Evolutionary conservation across 2,888 invertebrate genomes (phyloP).

Genomic region (Pristionchus exspectatus): DNA sequence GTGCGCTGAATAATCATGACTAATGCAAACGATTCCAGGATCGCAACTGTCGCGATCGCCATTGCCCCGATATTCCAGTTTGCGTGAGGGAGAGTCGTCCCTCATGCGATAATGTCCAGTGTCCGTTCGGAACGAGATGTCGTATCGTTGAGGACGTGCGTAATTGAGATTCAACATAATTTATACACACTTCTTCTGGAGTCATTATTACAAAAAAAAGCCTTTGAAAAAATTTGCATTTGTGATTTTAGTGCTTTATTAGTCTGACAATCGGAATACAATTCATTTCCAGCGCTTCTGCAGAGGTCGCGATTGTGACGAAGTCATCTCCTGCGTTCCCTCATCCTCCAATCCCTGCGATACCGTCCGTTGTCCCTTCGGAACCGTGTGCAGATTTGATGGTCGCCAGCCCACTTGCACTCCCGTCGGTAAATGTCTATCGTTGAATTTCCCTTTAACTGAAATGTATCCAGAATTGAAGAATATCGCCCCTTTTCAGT

Average conservation of each 20-base stretch:
- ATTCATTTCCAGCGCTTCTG: neutral
- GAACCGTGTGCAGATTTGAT: neutral
- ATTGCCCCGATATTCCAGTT: neutral
- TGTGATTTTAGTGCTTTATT: too few species aligned
- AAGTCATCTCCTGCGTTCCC: neutral
- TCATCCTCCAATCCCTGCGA: neutral
- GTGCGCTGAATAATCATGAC: too few species aligned
- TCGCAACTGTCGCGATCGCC: neutral
- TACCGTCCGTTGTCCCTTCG: neutral
- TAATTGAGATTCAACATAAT: too few species aligned
- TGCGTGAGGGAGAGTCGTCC: neutral
- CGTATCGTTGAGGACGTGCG: neutral
- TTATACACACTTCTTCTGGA: too few species aligned
- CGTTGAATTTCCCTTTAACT: neutral
- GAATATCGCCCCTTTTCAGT: neutral
- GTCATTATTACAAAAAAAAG: too few species aligned
- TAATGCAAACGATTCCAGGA: neutral
- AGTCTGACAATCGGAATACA: too few species aligned
- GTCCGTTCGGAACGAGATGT: constrained; percentile 2
- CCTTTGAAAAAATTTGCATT: too few species aligned
- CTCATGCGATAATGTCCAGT: constrained; percentile 21
- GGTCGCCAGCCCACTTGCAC: neutral
- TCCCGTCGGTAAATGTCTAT: neutral
- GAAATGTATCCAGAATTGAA: neutral
- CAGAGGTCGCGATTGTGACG: neutral